These are phyloP conservation scores for Limnodromus scolopaceus DNA, from an alignment of 2,797 vertebrate species.

Conservation along the genomic window DNA sequence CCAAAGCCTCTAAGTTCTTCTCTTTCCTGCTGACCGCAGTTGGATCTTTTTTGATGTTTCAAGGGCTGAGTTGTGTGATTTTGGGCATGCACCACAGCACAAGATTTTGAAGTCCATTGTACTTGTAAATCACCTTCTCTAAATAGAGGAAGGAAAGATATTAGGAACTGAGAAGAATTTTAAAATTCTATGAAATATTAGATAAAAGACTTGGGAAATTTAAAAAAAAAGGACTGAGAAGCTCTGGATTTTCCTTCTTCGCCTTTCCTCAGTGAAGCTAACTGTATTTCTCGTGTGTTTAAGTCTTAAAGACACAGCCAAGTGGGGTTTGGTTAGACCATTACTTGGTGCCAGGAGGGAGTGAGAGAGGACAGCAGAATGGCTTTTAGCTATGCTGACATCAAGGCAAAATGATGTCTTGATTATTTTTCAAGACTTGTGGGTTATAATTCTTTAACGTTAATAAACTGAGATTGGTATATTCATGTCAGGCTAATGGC, in stretches of 20 bases:
- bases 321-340: background rate
- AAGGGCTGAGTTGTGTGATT: background rate
- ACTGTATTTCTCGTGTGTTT: background rate
- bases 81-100: background rate
- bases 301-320: background rate
- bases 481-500: background rate
- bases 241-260: background rate
- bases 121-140: background rate
- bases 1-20: background rate
- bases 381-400: background rate
- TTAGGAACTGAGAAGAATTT: background rate
- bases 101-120: background rate
- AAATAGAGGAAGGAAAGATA: background rate
- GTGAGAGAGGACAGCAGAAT: background rate
- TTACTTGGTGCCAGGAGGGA: background rate
- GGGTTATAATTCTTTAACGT: background rate
- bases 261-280: background rate
- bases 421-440: background rate
- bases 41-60: background rate
- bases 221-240: background rate
- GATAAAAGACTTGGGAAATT: background rate
- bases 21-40: background rate
- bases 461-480: background rate
- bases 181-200: background rate
- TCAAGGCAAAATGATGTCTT: background rate